A percentile compares a stretch with the other conserved stretches of the same genome.
phyloP scores from a whole-genome alignment of 2,113 vertebrate species.

The Aptenodytes forsteri region DNA sequence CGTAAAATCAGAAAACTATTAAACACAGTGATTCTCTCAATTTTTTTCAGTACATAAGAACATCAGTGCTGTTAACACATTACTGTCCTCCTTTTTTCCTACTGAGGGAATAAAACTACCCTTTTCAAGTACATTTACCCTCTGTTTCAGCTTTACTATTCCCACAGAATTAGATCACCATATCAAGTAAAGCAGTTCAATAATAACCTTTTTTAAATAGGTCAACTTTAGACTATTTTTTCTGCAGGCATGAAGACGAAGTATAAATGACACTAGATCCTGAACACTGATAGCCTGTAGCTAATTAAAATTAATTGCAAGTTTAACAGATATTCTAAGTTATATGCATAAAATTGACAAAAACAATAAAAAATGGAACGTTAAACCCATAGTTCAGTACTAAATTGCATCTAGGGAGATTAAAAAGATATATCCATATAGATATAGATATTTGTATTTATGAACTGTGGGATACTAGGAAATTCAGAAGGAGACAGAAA shows the following conservation, averaged over 20 bases:
- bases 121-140: slow-evolving; percentile 41
- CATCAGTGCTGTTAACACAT: neutral
- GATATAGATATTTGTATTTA: neutral
- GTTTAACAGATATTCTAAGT: neutral
- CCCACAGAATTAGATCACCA: neutral
- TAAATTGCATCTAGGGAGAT: neutral
- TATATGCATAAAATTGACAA: neutral
- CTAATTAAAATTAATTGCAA: neutral
- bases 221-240: slow-evolving; percentile 40
- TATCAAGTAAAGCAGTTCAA: slow-evolving; percentile 32
- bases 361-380: neutral
- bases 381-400: neutral
- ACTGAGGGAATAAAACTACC: neutral
- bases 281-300: neutral
- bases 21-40: neutral
- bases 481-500: neutral
- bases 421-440: neutral
- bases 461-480: neutral
- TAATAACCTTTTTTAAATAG: slow-evolving; percentile 47
- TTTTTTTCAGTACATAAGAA: neutral
- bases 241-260: neutral
- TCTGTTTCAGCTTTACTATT: slow-evolving; percentile 18
- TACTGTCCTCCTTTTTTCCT: neutral
- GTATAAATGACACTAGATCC: neutral
- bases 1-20: neutral